Conservation (phyloP, 1,140 invertebrate genomes). For the Drosophila miranda region DNA sequence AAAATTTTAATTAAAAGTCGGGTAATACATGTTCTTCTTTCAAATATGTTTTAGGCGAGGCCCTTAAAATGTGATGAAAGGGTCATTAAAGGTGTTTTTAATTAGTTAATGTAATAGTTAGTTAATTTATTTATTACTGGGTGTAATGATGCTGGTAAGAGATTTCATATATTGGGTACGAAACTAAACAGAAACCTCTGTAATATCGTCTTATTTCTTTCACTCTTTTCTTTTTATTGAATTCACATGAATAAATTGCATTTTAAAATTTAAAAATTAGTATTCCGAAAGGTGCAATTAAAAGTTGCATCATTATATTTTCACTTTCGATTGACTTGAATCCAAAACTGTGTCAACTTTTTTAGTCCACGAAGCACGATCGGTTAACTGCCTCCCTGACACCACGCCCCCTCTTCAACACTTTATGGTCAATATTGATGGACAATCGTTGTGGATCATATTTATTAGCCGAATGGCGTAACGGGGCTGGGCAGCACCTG, state of each 20-base stretch:
- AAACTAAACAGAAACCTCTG: too few species aligned
- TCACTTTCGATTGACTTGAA: constrained; percentile 1
- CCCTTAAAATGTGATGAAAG: neutral
- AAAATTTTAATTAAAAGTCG: constrained; percentile 43
- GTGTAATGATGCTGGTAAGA: too few species aligned
- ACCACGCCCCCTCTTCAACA: constrained; percentile 9
- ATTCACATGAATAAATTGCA: neutral
- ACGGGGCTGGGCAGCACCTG: constrained; percentile 1
- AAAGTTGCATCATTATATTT: neutral
- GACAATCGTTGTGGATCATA: constrained; percentile 49
- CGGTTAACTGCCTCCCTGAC: neutral
- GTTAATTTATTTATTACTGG: too few species aligned
- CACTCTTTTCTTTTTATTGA: too few species aligned
- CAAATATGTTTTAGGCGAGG: neutral
- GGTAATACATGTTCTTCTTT: constrained; percentile 14
- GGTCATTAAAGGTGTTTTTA: constrained; percentile 1
- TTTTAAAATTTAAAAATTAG: neutral
- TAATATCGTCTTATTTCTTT: too few species aligned
- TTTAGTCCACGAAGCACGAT: neutral
- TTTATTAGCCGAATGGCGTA: constrained; percentile 45
- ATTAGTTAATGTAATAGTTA: too few species aligned
- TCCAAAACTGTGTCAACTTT: constrained; percentile 16
- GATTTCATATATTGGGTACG: too few species aligned
- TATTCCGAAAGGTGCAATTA: constrained; percentile 25
- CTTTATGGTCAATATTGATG: constrained; percentile 66